Evolutionary conservation across 2,888 invertebrate species (phyloP).

Genomic region (Euzetes globulus): DNA sequence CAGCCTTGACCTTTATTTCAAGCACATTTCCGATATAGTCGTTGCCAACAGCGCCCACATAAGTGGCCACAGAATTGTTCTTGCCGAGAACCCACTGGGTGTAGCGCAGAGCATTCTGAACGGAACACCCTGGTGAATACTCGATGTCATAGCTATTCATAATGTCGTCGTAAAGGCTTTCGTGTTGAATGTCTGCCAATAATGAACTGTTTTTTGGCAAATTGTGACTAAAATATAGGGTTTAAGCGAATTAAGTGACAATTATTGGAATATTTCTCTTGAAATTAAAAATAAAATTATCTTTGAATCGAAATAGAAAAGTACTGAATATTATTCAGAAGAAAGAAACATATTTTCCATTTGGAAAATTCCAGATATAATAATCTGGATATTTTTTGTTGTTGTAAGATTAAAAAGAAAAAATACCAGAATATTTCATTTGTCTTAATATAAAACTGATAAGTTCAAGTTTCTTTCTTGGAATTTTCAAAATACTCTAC

Average conservation of each 20-base stretch:
- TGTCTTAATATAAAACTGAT: too few species aligned
- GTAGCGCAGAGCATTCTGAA: slow-evolving; percentile 11
- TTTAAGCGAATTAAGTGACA: not conserved
- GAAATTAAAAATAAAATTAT: not conserved
- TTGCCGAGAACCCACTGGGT: slow-evolving; percentile 12
- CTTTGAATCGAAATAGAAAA: not conserved
- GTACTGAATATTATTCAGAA: too few species aligned
- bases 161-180: not conserved
- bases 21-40: slow-evolving; percentile 82
- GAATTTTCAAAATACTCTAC: too few species aligned
- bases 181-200: slow-evolving; percentile 18
- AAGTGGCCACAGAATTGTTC: slow-evolving; percentile 61
- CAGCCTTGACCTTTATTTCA: slow-evolving; percentile 64
- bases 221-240: slow-evolving; percentile 47
- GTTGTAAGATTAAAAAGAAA: too few species aligned
- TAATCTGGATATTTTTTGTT: too few species aligned
- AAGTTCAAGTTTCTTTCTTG: too few species aligned
- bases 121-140: not conserved
- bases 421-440: too few species aligned
- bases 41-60: slow-evolving; percentile 88
- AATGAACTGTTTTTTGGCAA: slow-evolving; percentile 67
- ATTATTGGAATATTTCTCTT: not conserved
- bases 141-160: slow-evolving; percentile 10
- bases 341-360: too few species aligned
- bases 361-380: too few species aligned